phyloP scores from a whole-genome alignment of 2,797 vertebrate genomes.

The Chelonia mydas region DNA sequence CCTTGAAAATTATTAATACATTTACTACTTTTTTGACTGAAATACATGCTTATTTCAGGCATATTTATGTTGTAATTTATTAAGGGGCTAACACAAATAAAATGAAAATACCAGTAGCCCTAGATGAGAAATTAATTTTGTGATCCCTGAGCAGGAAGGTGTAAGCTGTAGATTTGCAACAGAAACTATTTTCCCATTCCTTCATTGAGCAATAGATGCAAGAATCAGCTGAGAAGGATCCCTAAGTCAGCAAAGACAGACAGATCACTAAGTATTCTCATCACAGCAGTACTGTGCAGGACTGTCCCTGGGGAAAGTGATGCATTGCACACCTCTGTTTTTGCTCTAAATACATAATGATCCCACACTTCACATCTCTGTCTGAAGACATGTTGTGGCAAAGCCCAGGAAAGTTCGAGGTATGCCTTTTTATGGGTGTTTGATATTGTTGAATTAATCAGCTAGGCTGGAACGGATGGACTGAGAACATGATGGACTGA shows the following conservation, averaged over 20 bases:
- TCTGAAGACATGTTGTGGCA: neutral
- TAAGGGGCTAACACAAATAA: neutral
- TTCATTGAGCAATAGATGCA: neutral
- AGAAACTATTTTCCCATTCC: neutral
- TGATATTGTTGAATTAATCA: conserved; percentile 17
- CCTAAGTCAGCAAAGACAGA: neutral
- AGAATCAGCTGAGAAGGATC: neutral
- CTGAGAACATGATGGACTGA: neutral
- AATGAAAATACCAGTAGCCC: neutral
- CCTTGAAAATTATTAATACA: neutral
- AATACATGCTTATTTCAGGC: neutral
- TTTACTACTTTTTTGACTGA: neutral
- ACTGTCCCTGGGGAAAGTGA: conserved; percentile 7
- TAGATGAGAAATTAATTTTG: neutral
- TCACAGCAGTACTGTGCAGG: neutral
- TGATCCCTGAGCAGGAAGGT: neutral
- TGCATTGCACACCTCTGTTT: neutral
- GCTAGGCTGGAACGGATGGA: conserved; percentile 23
- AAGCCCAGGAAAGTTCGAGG: neutral
- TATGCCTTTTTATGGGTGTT: conserved; percentile 58
- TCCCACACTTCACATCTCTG: conserved; percentile 8
- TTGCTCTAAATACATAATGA: conserved; percentile 24
- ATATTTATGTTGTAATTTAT: neutral
- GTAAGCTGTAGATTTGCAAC: neutral
- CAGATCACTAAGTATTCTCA: neutral